Evolutionary conservation across 2,797 vertebrate genomes (phyloP), one percentile per base, ranked within the genome.

Genomic region (Sphenodon punctatus): DNA sequence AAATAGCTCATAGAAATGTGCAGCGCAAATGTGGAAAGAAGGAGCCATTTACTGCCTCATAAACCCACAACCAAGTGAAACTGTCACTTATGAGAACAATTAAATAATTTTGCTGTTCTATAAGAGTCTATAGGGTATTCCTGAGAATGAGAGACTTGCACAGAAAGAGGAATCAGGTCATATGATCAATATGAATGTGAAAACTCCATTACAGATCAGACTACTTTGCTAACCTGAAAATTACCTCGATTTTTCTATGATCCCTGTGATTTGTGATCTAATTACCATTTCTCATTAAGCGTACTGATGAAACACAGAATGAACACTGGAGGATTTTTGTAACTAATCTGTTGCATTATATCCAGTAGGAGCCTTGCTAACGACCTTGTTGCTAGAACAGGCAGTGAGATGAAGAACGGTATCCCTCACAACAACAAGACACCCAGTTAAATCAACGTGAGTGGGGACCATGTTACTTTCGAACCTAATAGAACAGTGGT

Each of bases 31-130:
- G 63, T 25, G 84, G 55, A 53, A 88, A 81, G 63, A 82, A 90
- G 60, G 78, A 94, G 92, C 48, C 49, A 91, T 88, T 94, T 92
- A 86, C 83, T 89, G 85, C 80, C 68, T 95, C 80, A 89, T 93
- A 93, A 94, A 94, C 89, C 90, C 86, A 91, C 84, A 94, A 82
- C 38, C 34, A 78, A 95, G 78, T 87, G 85, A 94, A 92, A 48
- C 83, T 91, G 69, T 94, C 86, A 88, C 77, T 80, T 85, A 82
- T 36, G 80, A 85, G 77, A 92, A 87, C 86, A 95, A 92, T 94
- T 92, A 94, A 93, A 78, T 36, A 59, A 68, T 89, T 88, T 80
- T 65, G 73, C 55, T 80, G 66, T 58, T 81, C 71, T 80, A 14
- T 78, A 56, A 85, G 80, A 90, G 83, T 78, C 30, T 68, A 69